Conservation (phyloP, 2,797 vertebrate genomes). For the Ptychobarbus kaznakovi region DNA sequence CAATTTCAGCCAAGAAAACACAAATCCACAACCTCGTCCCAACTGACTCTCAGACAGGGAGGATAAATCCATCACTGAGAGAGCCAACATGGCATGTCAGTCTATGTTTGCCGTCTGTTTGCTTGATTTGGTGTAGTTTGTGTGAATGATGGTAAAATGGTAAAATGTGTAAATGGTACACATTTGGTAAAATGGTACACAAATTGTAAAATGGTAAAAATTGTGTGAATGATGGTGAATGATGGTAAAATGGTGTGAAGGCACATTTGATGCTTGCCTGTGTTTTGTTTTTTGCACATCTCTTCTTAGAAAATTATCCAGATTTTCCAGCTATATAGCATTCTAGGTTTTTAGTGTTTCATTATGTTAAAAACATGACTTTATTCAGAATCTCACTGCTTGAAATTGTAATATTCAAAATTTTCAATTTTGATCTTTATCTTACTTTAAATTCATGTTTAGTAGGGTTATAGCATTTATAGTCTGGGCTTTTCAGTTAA, state of each 20-base stretch:
- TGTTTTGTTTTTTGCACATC: not conserved
- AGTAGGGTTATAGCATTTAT: not conserved
- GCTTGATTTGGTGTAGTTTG: constrained; percentile 11
- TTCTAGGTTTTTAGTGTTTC: not conserved
- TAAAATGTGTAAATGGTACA: too few relatives aligned
- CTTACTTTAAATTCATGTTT: not conserved
- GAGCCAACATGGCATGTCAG: not conserved
- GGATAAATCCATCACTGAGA: constrained; percentile 9
- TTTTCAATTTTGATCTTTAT: not conserved
- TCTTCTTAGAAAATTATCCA: too few relatives aligned
- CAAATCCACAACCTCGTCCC: constrained; percentile 8
- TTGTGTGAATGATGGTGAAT: too few relatives aligned
- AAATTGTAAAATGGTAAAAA: too few relatives aligned
- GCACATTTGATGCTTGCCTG: not conserved
- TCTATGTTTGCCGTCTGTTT: constrained; percentile 45
- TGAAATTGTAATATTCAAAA: not conserved
- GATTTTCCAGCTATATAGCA: not conserved
- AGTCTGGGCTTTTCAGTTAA: not conserved
- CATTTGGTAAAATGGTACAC: too few relatives aligned
- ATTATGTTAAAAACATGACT: not conserved
- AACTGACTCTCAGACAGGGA: not conserved
- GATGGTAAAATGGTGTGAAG: constrained; percentile 19
- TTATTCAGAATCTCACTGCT: not conserved
- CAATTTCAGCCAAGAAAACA: not conserved
- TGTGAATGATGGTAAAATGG: too few relatives aligned